A percentile compares a stretch with the other conserved stretches of the same genome.
phyloP scores from a whole-genome alignment of 2,113 vertebrate species.

The Muscicapa adusta region DNA sequence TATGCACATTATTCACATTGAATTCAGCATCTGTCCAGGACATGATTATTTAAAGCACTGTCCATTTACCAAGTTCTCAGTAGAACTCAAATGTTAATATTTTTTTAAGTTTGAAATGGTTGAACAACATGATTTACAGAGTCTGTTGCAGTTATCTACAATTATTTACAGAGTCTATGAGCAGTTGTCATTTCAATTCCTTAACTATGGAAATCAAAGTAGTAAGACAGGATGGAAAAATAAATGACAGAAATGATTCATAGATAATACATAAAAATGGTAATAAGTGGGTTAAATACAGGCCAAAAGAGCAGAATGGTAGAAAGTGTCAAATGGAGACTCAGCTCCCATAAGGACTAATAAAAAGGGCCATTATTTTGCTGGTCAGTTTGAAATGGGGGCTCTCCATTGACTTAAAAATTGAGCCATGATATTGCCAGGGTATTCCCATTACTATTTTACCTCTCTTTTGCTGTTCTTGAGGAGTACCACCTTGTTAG shows the following conservation, averaged over 20 bases:
- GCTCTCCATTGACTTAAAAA: background rate
- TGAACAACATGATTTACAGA: background rate
- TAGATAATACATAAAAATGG: background rate
- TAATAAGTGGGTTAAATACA: slow-evolving; percentile 30
- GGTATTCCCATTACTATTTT: background rate
- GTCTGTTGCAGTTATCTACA: background rate
- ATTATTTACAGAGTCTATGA: background rate
- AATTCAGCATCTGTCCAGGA: background rate
- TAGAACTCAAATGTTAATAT: background rate
- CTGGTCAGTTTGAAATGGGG: background rate
- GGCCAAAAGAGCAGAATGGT: background rate
- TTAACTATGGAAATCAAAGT: background rate
- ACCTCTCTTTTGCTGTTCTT: background rate
- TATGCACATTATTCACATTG: background rate
- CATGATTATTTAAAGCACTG: background rate
- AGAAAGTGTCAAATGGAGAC: background rate
- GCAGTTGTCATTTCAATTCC: slow-evolving; percentile 28
- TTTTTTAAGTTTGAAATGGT: background rate
- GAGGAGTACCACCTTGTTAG: background rate
- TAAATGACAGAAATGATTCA: background rate
- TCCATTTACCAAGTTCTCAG: background rate
- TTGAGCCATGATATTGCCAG: background rate
- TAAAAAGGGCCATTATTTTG: background rate
- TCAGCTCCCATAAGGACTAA: slow-evolving; percentile 4
- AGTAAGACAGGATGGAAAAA: slow-evolving; percentile 1